Evolutionary conservation across 1,140 invertebrate genomes (phyloP), one percentile per base, ranked within the genome.

Genomic region (Trachymyrmex septentrionalis): DNA sequence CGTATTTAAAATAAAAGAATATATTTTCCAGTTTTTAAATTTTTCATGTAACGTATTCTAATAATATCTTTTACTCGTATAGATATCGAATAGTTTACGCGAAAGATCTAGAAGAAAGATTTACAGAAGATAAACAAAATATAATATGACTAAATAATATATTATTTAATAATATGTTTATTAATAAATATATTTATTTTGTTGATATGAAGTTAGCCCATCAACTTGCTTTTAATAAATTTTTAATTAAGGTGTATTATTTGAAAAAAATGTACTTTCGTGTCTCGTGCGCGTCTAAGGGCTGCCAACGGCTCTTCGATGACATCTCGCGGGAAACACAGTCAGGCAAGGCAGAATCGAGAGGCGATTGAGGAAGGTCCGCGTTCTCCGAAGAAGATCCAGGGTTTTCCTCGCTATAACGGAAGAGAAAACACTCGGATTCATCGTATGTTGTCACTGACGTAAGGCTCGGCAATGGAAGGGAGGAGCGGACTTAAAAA

Each of bases 371-470:
- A 34, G 85, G 21, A 88, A 87, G 64, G 80, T 69, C 50, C 38
- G 44, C 55, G 66, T 34, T 59, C 16, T 38, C 30, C 12, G 12
- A 7, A 4, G 53, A 87, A 44, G 9, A 50, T 48, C 61, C 16
- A 44, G 7, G 3, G 12, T 34, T 73, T 57, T 19, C 24, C 38
- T 48, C 30, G 21, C 24, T 69, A 14, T 63, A 80, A 72, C 38
- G 16, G n/a, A 59, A 67, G 73, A 59, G 53, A 88, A 77, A 91
- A 88, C 88, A 91, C 72, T 88, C 53, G 12, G 38, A 84, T 30
- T 82, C 78, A 81, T 86, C 67, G 73, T 85, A 76, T 85, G 80
- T 80, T 82, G 30, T 55, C 38, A 85, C 77, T 90, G 90, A 90
- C 84, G 87, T 85, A 90, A 88, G 66, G 48, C 30, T 30, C 53